Evolutionary conservation across 1,140 invertebrate species (phyloP), one percentile per base, ranked within the genome.

Genomic region (Polypedilum vanderplanki): DNA sequence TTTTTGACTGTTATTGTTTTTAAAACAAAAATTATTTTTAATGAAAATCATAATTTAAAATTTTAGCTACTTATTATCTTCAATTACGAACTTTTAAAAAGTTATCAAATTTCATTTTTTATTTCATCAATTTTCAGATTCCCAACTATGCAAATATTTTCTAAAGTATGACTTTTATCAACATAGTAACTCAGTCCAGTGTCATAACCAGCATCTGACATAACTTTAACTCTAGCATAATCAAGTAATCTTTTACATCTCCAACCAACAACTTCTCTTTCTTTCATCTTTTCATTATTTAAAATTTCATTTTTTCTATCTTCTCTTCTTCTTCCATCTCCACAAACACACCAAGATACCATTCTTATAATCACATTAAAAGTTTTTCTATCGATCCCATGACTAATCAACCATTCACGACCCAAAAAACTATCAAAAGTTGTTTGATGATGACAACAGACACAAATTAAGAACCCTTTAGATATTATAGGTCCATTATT

Each of bases 371-470:
- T 86, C 40, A 93, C 85, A 75, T 88, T 85, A 83, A 95, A 93
- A 73, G 95, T 89, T n/a, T 85, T 80, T 0, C 79, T 78, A 1
- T 78, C 83, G 22, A 95, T 85, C 3, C 86, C 87, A 76, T 87
- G 79, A 41, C 85, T 78, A 83, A 87, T 77, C 75, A 86, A 82
- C 73, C 79, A 90, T 1, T 85, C 73, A 78, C 88, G 87, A 2
- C 91, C 93, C 40, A 89, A 86, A 81, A 92, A 95, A 0, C 86
- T 81, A 24, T 81, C 80, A 86, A 89, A 93, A 41, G 87, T 83
- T 80, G 92, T 94, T 74, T 88, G 87, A 83, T 96, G 94, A 84
- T 96, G 94, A 82, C 94, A 96, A 81, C 94, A 96, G 15, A 94
- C 88, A 3, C 94, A 93, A 80, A 96, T 87, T 12, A 92, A 79